Evolutionary conservation across 2,888 invertebrate genomes (phyloP).

Genomic region (Laothoe populi): DNA sequence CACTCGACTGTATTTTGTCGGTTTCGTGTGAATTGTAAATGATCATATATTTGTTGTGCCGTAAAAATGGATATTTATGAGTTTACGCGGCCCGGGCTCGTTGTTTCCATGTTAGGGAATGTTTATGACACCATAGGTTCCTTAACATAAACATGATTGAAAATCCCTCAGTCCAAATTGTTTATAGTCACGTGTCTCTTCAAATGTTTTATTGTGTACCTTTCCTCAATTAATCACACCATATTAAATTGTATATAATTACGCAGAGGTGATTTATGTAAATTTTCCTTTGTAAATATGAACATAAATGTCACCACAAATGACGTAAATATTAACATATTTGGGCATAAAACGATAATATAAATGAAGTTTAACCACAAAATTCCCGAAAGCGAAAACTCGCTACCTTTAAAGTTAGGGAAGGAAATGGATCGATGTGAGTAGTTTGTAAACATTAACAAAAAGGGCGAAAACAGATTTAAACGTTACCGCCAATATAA

Average conservation of each 20-base stretch:
- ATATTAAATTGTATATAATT: neutral
- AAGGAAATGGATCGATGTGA: neutral
- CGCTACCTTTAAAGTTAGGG: neutral
- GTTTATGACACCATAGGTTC: neutral
- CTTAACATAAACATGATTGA: neutral
- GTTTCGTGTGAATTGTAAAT: constrained; percentile 51
- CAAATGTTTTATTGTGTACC: neutral
- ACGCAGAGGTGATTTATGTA: neutral
- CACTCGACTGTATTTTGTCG: constrained; percentile 60
- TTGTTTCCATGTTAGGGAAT: constrained; percentile 23
- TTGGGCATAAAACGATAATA: neutral
- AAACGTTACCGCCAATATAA: constrained; percentile 36
- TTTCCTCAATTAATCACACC: neutral
- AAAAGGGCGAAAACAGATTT: constrained; percentile 24
- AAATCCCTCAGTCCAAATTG: constrained; percentile 2
- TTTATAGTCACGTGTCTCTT: neutral
- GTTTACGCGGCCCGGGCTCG: constrained; percentile 13
- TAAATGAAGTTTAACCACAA: neutral
- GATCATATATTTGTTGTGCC: constrained; percentile 28
- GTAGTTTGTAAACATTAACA: constrained; percentile 7
- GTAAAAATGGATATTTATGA: constrained; percentile 32
- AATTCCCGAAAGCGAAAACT: no score
- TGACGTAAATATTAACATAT: neutral
- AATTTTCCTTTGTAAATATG: neutral
- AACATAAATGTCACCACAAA: neutral